phyloP scores from a whole-genome alignment of 2,113 vertebrate species.

The Hippocampus barbouri region DNA sequence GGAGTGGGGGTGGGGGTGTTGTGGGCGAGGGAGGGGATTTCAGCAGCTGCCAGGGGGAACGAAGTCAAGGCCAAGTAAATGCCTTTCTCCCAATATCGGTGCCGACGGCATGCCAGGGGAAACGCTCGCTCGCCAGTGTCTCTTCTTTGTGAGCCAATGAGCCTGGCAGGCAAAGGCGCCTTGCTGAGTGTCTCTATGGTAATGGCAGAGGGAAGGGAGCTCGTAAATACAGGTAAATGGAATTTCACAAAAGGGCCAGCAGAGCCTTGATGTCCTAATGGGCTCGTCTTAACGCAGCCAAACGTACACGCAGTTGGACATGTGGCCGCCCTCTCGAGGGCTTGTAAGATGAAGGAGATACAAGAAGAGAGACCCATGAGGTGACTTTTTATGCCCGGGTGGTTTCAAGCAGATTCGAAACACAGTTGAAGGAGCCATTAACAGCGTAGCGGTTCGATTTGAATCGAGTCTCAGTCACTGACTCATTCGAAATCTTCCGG shows the following conservation, averaged over 20 bases:
- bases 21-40: no score
- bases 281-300: conserved; percentile 18
- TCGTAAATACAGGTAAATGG: conserved; percentile 71
- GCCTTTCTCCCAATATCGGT: conserved; percentile 36
- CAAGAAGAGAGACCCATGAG: background rate
- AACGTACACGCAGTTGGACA: background rate
- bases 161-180: conserved; percentile 66
- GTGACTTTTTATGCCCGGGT: background rate
- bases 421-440: background rate
- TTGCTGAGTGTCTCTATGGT: conserved; percentile 77
- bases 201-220: conserved; percentile 63
- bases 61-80: conserved; percentile 51
- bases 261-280: conserved; percentile 39
- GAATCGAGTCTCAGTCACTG: background rate
- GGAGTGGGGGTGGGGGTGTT: background rate
- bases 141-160: conserved; percentile 60
- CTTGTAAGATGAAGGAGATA: background rate
- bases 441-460: background rate
- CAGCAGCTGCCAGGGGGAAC: conserved; percentile 59
- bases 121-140: conserved; percentile 59
- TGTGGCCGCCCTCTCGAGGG: background rate
- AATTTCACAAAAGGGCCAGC: conserved; percentile 56
- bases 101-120: conserved; percentile 53
- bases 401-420: background rate
- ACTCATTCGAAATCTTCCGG: background rate